Evolutionary conservation across 2,888 invertebrate species (phyloP).

Genomic region (Carcina quercana): DNA sequence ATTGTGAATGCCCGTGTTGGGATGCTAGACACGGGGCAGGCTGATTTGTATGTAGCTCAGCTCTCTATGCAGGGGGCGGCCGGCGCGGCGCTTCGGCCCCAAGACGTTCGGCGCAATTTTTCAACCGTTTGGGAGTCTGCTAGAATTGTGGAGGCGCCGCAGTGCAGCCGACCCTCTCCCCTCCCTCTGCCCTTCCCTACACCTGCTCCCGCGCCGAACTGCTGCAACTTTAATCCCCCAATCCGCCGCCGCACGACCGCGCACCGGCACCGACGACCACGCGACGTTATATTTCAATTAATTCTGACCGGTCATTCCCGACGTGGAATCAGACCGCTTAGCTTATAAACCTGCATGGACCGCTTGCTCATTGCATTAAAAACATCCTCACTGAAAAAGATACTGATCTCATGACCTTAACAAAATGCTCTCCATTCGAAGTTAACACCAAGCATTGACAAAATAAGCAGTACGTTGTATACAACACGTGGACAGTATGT

Average conservation of each 20-base stretch:
- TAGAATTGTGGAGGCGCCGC: conserved; percentile 50
- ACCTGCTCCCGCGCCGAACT: conserved; percentile 49
- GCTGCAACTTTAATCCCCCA: conserved; percentile 67
- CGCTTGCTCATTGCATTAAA: no score
- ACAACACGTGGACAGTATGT: no score
- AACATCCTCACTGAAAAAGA: no score
- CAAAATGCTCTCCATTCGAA: no score
- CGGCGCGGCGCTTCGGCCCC: no score
- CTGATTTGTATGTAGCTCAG: conserved; percentile 65
- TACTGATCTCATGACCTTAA: no score
- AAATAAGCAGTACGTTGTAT: no score
- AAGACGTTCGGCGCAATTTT: conserved; percentile 68
- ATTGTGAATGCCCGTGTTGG: not conserved
- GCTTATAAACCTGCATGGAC: conserved; percentile 37
- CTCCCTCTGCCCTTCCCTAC: conserved; percentile 20
- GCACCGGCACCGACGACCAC: conserved; percentile 36
- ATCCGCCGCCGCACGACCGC: conserved; percentile 59
- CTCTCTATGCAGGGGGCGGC: conserved; percentile 49
- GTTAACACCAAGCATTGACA: no score
- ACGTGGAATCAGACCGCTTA: conserved; percentile 51
- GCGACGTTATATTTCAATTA: conserved; percentile 70
- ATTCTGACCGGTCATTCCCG: conserved; percentile 61
- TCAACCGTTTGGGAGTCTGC: no score
- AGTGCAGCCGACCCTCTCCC: conserved; percentile 31
- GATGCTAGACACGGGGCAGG: conserved; percentile 18